These are phyloP conservation scores for Clistopyga incitator DNA, from an alignment of 2,888 invertebrate species.

Conservation along the genomic window DNA sequence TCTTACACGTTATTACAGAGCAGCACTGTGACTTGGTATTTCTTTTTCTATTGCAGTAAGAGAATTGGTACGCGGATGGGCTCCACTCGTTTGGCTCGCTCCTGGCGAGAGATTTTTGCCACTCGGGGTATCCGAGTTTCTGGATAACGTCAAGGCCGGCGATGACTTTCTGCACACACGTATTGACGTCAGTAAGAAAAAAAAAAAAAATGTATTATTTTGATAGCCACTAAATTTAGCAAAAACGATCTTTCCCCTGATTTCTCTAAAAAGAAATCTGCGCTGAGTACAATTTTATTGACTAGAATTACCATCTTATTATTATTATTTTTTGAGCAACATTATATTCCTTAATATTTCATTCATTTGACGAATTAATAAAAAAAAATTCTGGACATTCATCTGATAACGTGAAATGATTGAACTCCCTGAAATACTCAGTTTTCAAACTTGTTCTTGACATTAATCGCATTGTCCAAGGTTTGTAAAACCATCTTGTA, in stretches of 20 bases:
- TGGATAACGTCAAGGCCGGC: conserved; percentile 85
- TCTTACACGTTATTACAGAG: conserved; percentile 25
- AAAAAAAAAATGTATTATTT: neutral
- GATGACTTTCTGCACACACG: conserved; percentile 78
- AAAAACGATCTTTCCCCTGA: no score
- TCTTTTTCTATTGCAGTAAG: conserved; percentile 70
- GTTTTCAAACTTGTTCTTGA: no score
- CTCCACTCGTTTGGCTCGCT: conserved; percentile 88
- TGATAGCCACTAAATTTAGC: neutral
- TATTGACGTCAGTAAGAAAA: conserved; percentile 75
- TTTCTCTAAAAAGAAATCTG: no score
- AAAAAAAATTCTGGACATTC: no score
- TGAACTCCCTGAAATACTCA: no score
- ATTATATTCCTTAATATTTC: no score
- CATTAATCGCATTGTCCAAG: no score
- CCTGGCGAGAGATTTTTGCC: conserved; percentile 88
- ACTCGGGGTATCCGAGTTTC: conserved; percentile 87
- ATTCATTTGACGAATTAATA: no score
- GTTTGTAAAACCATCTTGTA: neutral
- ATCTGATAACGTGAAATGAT: no score
- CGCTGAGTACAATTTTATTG: no score
- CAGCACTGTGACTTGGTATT: neutral
- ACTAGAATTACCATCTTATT: no score
- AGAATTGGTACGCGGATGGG: conserved; percentile 87
- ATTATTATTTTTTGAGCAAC: no score